A percentile compares a stretch with the other conserved stretches of the same genome.
Evolutionary conservation across 2,888 invertebrate genomes (phyloP).

Genomic region (Leptinotarsa tumamoca): DNA sequence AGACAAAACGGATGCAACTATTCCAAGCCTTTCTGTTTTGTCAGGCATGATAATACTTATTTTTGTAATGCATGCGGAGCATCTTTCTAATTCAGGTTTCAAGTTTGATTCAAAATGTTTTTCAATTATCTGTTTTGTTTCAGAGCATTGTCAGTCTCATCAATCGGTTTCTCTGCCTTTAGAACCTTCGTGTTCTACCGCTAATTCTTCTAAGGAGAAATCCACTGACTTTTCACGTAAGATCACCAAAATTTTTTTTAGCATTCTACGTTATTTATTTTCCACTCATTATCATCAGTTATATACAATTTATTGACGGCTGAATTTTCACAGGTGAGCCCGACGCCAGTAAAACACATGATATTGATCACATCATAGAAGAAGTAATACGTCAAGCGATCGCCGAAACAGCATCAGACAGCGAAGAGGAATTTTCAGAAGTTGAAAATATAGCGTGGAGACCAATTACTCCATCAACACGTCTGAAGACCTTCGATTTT

Average conservation of each 20-base stretch:
- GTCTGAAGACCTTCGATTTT: conserved; percentile 26
- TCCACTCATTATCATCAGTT: conserved; percentile 6
- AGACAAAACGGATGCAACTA: conserved; percentile 18
- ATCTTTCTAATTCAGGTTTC: conserved; percentile 16
- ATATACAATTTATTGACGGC: conserved; percentile 15
- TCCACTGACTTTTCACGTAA: conserved; percentile 23
- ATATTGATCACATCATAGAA: conserved; percentile 27
- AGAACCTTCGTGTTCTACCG: conserved; percentile 25
- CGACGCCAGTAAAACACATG: conserved; percentile 23
- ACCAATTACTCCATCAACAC: conserved; percentile 25
- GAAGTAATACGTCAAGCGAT: conserved; percentile 23
- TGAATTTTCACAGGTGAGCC: conserved; percentile 28
- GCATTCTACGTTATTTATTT: too few relatives aligned
- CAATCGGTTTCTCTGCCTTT: conserved; percentile 10
- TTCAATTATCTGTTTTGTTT: conserved; percentile 15
- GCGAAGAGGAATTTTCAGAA: conserved; percentile 28
- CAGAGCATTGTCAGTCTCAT: conserved; percentile 25
- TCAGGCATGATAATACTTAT: conserved; percentile 23
- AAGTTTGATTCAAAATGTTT: conserved; percentile 22
- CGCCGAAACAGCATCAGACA: conserved; percentile 22
- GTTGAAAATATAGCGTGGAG: conserved; percentile 23
- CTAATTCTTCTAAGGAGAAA: conserved; percentile 19
- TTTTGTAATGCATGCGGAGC: conserved; percentile 11
- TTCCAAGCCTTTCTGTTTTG: conserved; percentile 14
- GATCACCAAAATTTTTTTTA: conserved; percentile 12